Percentiles rank a stretch among this genome's conserved stretches.
These are phyloP conservation scores for Macrosoma leucophasiata DNA, from an alignment of 2,888 invertebrate genomes.

Conservation along the genomic window DNA sequence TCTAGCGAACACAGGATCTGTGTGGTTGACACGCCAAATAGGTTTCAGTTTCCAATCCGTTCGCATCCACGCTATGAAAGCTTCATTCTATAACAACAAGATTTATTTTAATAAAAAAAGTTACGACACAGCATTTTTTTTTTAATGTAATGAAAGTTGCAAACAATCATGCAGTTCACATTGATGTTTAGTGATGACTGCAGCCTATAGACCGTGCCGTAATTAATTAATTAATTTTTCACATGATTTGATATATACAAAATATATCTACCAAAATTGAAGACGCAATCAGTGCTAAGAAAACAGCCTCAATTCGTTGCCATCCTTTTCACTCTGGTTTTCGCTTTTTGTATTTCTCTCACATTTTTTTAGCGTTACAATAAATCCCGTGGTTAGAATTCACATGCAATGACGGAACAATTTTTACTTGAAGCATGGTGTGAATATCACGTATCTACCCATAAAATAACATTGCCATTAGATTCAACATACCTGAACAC, in stretches of 20 bases:
- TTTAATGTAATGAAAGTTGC: background rate
- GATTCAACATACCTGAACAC: constrained; percentile 24
- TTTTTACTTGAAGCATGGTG: too few relatives aligned
- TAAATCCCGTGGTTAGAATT: too few relatives aligned
- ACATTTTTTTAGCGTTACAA: too few relatives aligned
- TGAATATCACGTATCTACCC: too few relatives aligned
- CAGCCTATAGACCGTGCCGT: background rate
- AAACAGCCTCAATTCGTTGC: too few relatives aligned
- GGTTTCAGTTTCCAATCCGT: constrained; percentile 29
- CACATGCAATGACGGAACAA: too few relatives aligned
- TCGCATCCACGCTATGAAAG: constrained; percentile 37
- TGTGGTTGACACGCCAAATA: constrained; percentile 12
- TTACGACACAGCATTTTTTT: background rate
- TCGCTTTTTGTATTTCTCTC: too few relatives aligned
- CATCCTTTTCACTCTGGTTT: too few relatives aligned
- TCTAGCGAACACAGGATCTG: background rate
- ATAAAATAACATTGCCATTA: too few relatives aligned
- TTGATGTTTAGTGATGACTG: background rate
- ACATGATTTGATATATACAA: background rate
- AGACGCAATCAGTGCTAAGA: background rate
- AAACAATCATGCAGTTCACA: background rate
- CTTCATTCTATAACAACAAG: constrained; percentile 27
- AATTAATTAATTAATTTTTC: background rate
- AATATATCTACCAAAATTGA: background rate
- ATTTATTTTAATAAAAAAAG: background rate